Evolutionary conservation across 2,797 vertebrate species (phyloP), one percentile per base, ranked within the genome.

Genomic region (Pyrocephalus nanus): DNA sequence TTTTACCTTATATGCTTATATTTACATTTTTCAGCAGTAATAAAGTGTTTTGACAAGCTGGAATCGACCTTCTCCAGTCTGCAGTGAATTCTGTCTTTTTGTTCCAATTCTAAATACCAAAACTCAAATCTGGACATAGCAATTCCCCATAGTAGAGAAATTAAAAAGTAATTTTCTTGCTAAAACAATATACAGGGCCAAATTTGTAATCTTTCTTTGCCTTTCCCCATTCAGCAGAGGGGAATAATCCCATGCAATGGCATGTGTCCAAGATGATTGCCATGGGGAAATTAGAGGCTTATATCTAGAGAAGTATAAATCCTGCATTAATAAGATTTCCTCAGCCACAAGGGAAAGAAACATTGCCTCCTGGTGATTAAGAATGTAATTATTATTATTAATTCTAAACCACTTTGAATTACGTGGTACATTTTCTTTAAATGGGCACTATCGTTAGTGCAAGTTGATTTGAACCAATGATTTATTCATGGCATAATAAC

Each of bases 301-400:
- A 8, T 15, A 58, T 40, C 60, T 36, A 67, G 53, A 88, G 40
- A 62, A 85, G 45, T 53, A 53, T 45, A 93, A 93, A 67, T 64
- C 45, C 77, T 57, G 34, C 53, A 90, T 74, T 67, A 19, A 34
- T 47, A 51, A 54, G 29, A 51, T 40, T 82, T 86, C 45, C 27
- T 81, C 32, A 1, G 34, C 77, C 53, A 8, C 82, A 95, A 64
- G 54, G 53, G 83, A 90, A 95, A 93, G 77, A 95, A 95, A 93
- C 88, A 93, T 95, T 96, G 90, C 91, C 93, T 96, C 88, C 96
- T 96, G 90, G 86, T 94, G 93, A 96, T 94, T 96, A 90, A 79
- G 77, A 90, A 50, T 81, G 57, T 92, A 86, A 95, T 92, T 84
- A 96, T 95, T 91, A 88, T 84, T 94, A 90, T 71, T 61, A 95